Base-by-base conservation (phyloP, 92 coral and sea anemone species). In the Umimayanthus kanabou region DNA sequence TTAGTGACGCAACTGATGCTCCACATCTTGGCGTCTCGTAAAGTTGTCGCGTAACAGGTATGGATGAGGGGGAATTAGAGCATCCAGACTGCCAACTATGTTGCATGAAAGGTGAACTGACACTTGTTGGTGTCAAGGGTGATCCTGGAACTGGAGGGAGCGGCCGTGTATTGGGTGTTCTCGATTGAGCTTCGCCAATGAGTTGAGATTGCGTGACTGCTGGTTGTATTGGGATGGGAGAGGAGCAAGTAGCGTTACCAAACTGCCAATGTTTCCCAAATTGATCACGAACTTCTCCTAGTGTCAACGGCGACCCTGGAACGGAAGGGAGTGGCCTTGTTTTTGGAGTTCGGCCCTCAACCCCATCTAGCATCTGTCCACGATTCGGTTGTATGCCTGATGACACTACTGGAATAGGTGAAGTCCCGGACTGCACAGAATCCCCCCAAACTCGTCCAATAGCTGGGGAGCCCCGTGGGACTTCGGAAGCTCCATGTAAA, bases 111-210 rank as follows among this genome's bases (percentile, higher is more conserved):
- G 75, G 3, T 16, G 39, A 71, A 2, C 5, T 7, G 37, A 71
- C 23, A 0, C n/a, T 30, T 72, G 22, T 30, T 29, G 79, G 23
- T 25, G n/a, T 23, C 18, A 30, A 39, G n/a, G 86, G 30, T 5
- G 77, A 23, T 53, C 42, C 10, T 15, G 87, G 87, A 70, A 71
- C 28, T 15, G 87, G 87, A 70, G 77, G 87, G 4, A 83, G 78
- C 1, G 87, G 87, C 4, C 87, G 67, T 26, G 77, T 0, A 39
- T 40, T 75, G 23, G 79, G 74, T 45, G 65, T 15, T 70, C 28
- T 29, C 67, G 61, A 42, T 69, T 30, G 29, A 39, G 61, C 67
- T 25, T 26, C 42, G 13, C 39, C 13, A 10, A 50, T 18, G 2
- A 8, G 2, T 26, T 43, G 42, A 33, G 25, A 5, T 8, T 23